Evolutionary conservation across 2,797 vertebrate species (phyloP).

Genomic region (Tympanoctomys barrerae): DNA sequence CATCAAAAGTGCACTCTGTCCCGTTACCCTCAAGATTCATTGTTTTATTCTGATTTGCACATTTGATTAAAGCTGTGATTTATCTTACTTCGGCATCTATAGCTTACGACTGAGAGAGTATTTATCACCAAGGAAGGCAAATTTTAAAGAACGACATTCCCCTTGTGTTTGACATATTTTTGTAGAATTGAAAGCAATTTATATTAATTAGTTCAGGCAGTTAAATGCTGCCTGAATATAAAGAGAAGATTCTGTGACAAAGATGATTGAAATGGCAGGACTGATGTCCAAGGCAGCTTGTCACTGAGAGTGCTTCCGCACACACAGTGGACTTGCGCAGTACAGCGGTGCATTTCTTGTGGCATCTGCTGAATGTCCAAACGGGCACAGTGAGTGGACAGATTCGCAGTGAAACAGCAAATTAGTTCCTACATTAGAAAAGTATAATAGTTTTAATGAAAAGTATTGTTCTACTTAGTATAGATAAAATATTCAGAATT

Average conservation of each 20-base stretch:
- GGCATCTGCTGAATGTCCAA: neutral
- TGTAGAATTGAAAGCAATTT: neutral
- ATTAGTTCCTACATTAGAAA: neutral
- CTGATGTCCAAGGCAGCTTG: neutral
- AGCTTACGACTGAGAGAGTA: neutral
- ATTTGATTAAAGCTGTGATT: slow-evolving; percentile 46
- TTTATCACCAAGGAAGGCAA: slow-evolving; percentile 14
- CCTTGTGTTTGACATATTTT: neutral
- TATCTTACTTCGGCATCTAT: neutral
- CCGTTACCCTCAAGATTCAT: neutral
- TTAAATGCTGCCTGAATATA: neutral
- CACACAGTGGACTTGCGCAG: neutral
- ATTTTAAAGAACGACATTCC: neutral
- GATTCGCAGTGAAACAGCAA: neutral
- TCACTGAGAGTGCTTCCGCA: neutral
- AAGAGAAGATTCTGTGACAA: neutral
- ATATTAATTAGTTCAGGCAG: neutral
- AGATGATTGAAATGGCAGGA: neutral
- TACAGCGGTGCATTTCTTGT: neutral
- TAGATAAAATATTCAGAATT: neutral
- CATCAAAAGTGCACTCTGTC: neutral
- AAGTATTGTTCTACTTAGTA: neutral
- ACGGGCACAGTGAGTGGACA: neutral
- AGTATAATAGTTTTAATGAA: neutral
- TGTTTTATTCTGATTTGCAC: neutral